A percentile compares a stretch with the other conserved stretches of the same genome.
phyloP scores from a whole-genome alignment of 2,113 vertebrate species.

The Aegithalos caudatus region DNA sequence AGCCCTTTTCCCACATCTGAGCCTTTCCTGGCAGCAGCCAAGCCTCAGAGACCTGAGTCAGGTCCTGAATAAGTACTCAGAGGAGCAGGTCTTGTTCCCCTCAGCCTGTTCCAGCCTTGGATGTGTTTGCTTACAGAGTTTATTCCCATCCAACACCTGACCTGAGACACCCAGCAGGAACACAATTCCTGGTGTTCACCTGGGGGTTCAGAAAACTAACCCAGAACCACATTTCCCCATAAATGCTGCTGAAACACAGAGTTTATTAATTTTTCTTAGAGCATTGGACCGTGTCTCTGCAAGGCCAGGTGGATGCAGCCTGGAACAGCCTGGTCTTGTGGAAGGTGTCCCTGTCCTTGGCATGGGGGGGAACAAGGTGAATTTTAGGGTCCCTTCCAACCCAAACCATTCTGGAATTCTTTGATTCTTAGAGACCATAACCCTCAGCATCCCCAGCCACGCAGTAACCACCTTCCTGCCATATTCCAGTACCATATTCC shows the following conservation, averaged over 20 bases:
- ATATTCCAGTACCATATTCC: not conserved
- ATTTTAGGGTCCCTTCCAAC: not conserved
- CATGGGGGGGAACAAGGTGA: not conserved
- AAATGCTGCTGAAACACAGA: not conserved
- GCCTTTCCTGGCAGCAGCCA: not conserved
- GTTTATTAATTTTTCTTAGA: not conserved
- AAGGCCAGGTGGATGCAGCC: not conserved
- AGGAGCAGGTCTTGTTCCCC: not conserved
- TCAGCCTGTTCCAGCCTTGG: not conserved
- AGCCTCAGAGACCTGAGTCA: not conserved
- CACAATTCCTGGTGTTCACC: not conserved
- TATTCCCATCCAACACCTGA: accelerated
- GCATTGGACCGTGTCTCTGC: accelerated
- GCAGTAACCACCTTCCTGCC: not conserved
- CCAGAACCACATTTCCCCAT: not conserved
- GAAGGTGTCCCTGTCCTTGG: not conserved
- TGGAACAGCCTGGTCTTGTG: not conserved
- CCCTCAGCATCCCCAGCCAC: not conserved
- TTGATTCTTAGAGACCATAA: not conserved
- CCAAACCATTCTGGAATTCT: not conserved
- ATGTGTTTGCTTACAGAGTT: not conserved
- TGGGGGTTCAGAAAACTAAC: accelerated
- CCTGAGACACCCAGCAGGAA: not conserved
- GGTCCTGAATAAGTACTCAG: not conserved
- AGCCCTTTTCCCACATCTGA: not conserved